Conservation (phyloP, 2,797 vertebrate species). For the Loriculus beryllinus region DNA sequence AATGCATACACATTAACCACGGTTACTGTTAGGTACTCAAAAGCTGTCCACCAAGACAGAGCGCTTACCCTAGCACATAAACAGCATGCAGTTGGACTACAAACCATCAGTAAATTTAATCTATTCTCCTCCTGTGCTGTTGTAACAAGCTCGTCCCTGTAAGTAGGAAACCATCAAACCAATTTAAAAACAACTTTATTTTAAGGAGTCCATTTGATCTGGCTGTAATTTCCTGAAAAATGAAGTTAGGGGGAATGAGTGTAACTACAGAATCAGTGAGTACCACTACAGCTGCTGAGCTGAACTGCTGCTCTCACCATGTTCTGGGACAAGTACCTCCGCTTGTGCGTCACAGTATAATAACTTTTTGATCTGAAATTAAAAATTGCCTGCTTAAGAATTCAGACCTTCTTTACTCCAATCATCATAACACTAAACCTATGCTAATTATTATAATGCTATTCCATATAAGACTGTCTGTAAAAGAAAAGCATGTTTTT, state of each 20-base stretch:
- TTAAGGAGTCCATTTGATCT: background rate
- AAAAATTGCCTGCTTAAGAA: background rate
- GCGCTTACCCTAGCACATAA: background rate
- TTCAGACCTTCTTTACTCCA: background rate
- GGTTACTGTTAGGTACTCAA: background rate
- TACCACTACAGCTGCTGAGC: background rate
- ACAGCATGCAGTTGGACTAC: background rate
- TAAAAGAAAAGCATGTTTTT: background rate
- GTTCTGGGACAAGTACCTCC: background rate
- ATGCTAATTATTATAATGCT: background rate
- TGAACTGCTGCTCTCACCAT: background rate
- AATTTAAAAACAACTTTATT: constrained; percentile 4
- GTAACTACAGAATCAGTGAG: background rate
- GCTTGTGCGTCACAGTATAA: background rate
- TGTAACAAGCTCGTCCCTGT: background rate
- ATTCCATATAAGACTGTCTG: background rate
- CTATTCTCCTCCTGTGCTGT: background rate
- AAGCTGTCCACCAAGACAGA: background rate
- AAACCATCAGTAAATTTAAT: background rate
- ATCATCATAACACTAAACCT: background rate
- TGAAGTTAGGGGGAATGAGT: background rate
- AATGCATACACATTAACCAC: background rate
- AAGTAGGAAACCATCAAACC: background rate
- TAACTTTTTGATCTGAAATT: background rate
- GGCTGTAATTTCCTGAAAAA: constrained; percentile 15